Percentiles rank a stretch among this genome's conserved stretches.
Evolutionary conservation across 2,797 vertebrate species (phyloP).

Genomic region (Synanceia verrucosa): DNA sequence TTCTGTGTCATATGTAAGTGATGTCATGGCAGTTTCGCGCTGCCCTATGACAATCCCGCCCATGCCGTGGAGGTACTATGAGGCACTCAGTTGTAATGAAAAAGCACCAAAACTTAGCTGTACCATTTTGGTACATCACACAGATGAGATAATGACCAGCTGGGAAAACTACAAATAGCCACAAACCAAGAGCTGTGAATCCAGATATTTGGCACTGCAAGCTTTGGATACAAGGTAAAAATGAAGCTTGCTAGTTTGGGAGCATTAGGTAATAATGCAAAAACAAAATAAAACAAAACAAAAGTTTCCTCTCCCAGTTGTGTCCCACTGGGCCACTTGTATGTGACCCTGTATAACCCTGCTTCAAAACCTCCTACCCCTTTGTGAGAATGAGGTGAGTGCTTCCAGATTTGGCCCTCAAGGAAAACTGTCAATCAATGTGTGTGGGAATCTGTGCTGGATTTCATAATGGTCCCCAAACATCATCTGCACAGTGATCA

Average conservation of each 20-base stretch:
- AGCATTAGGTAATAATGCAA: conserved; percentile 17
- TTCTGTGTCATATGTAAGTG: too few relatives aligned
- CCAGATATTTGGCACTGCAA: background rate
- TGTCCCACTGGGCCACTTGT: conserved; percentile 34
- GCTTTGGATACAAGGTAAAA: background rate
- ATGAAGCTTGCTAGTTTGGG: background rate
- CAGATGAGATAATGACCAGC: conserved; percentile 3
- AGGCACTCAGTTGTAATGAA: too few relatives aligned
- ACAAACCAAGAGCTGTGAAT: conserved; percentile 6
- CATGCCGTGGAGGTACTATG: too few relatives aligned
- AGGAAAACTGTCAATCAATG: conserved; percentile 72
- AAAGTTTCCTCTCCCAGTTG: conserved; percentile 21
- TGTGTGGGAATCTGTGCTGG: conserved; percentile 57
- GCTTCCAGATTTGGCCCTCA: conserved; percentile 75
- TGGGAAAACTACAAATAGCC: conserved; percentile 17
- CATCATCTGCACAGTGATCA: conserved; percentile 18
- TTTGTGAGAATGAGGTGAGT: conserved; percentile 66
- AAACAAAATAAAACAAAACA: background rate
- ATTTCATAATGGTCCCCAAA: conserved; percentile 21
- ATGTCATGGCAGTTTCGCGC: too few relatives aligned
- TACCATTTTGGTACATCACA: conserved; percentile 17
- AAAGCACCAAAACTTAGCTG: too few relatives aligned
- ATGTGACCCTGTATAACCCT: conserved; percentile 65
- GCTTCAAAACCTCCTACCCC: conserved; percentile 50
- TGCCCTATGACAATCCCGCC: too few relatives aligned